Percentiles rank a stretch among this genome's conserved stretches.
These are phyloP conservation scores for Propsilocerus akamusi DNA, from an alignment of 1,140 invertebrate species.

Conservation along the genomic window DNA sequence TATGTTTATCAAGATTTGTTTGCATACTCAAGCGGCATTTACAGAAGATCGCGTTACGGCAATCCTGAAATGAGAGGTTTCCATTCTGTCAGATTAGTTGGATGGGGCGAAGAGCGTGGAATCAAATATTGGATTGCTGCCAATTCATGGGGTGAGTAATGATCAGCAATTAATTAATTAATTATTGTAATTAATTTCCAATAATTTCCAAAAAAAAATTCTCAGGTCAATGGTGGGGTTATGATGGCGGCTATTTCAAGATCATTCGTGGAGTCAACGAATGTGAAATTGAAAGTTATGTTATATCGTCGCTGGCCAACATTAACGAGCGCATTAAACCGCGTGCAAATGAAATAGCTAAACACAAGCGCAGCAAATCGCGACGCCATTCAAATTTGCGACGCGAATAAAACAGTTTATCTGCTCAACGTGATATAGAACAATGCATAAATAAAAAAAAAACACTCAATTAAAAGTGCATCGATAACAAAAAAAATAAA, in stretches of 20 bases:
- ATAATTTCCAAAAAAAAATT: no score
- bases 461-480: no score
- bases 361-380: background rate
- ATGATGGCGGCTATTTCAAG: conserved; percentile 75
- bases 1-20: conserved; percentile 81
- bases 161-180: no score
- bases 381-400: background rate
- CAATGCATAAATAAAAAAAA: no score
- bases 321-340: conserved; percentile 26
- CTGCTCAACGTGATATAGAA: background rate
- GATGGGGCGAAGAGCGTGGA: conserved; percentile 66
- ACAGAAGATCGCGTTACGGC: conserved; percentile 40
- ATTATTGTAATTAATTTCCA: no score
- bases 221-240: no score
- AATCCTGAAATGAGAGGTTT: conserved; percentile 40
- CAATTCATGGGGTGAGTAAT: conserved; percentile 75
- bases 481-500: no score
- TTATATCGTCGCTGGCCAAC: conserved; percentile 54
- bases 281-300: conserved; percentile 70
- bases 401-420: background rate
- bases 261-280: conserved; percentile 64
- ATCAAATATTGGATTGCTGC: conserved; percentile 79
- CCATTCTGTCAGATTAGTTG: conserved; percentile 80
- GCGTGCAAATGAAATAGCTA: background rate
- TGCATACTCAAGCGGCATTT: conserved; percentile 66